Evolutionary conservation across 2,888 invertebrate genomes (phyloP).

Genomic region (Hoplodrina blanda): DNA sequence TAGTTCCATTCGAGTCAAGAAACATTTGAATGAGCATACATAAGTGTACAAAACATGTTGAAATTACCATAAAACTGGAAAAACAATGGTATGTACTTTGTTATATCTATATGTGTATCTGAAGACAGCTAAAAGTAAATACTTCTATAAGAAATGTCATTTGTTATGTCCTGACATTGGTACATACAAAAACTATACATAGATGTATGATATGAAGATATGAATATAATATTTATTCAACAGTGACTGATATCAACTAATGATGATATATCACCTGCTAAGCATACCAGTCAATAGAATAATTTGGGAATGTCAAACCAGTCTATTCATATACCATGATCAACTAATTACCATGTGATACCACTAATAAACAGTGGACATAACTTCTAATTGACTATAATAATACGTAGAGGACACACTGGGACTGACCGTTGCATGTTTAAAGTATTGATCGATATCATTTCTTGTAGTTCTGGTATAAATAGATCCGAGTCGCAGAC

Average conservation of each 20-base stretch:
- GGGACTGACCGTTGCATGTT: constrained; percentile 42
- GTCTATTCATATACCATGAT: constrained; percentile 12
- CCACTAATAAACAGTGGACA: constrained; percentile 43
- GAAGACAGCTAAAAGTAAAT: constrained; percentile 16
- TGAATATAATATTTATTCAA: constrained; percentile 7
- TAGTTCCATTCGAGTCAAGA: constrained; percentile 29
- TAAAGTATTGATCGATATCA: constrained; percentile 48
- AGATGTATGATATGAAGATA: constrained; percentile 19
- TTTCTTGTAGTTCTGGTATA: constrained; percentile 39
- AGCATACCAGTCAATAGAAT: constrained; percentile 33
- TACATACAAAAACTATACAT: constrained; percentile 10
- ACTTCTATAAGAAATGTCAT: constrained; percentile 14
- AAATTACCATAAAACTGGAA: constrained; percentile 50
- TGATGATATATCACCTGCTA: constrained; percentile 39
- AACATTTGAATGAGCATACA: constrained; percentile 52
- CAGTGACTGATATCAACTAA: constrained; percentile 33
- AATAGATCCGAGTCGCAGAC: constrained; percentile 51
- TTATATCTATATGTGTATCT: constrained; percentile 7
- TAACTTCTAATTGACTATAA: constrained; percentile 43
- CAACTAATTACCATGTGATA: constrained; percentile 31
- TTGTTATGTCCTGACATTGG: neutral
- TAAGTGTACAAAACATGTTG: constrained; percentile 46
- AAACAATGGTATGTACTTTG: constrained; percentile 25
- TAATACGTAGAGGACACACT: constrained; percentile 29
- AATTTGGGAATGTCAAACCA: constrained; percentile 47